These are phyloP conservation scores for Eupeodes corollae DNA, from an alignment of 1,140 invertebrate genomes.

Conservation along the genomic window DNA sequence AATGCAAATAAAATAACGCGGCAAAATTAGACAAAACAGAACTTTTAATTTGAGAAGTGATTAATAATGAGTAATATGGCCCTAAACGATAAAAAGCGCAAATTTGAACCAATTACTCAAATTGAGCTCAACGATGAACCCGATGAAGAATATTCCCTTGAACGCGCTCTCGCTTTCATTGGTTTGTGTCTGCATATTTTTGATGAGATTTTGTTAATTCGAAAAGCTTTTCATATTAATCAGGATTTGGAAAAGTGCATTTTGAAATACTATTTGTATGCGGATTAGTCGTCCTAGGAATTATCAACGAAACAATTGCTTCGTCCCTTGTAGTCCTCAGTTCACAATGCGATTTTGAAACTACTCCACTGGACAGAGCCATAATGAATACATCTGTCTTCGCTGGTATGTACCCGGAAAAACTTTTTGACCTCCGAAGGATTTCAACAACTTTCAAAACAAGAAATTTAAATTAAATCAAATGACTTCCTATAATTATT, in stretches of 20 bases:
- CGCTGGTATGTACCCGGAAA: conserved; percentile 18
- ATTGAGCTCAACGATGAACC: too few species aligned
- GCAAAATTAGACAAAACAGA: too few species aligned
- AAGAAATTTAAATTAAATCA: conserved; percentile 1
- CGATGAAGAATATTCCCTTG: neutral
- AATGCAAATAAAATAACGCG: too few species aligned
- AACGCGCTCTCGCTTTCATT: conserved; percentile 19
- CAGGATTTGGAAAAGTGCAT: conserved; percentile 25
- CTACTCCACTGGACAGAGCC: conserved; percentile 30
- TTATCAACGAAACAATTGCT: conserved; percentile 34
- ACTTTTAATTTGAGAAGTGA: too few species aligned
- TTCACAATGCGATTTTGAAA: conserved; percentile 37
- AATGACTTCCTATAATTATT: too few species aligned
- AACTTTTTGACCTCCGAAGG: neutral
- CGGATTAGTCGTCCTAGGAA: conserved; percentile 27
- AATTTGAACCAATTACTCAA: too few species aligned
- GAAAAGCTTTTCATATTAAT: neutral
- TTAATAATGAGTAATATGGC: too few species aligned
- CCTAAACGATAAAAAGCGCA: too few species aligned
- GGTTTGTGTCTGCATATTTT: conserved; percentile 6
- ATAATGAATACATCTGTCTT: conserved; percentile 30
- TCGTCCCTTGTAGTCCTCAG: conserved; percentile 33
- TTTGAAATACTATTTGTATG: conserved; percentile 22
- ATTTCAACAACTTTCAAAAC: too few species aligned
- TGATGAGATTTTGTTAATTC: neutral